Conservation (phyloP, 2,113 vertebrate genomes). For the Taurulus bubalis region DNA sequence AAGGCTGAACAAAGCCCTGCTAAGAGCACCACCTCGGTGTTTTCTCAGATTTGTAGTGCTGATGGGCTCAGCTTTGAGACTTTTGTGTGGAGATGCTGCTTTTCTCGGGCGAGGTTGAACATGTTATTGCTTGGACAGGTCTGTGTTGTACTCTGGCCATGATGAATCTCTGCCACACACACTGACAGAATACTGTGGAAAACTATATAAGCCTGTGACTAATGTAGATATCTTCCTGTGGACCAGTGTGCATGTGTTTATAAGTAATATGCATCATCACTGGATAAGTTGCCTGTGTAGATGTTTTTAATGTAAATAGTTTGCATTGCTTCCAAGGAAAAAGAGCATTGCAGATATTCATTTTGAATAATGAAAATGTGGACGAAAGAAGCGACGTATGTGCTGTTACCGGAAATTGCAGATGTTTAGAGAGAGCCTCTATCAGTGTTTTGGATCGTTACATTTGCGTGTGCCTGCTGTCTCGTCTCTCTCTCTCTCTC, state of each 20-base stretch:
- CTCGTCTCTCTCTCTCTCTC: slow-evolving; percentile 19
- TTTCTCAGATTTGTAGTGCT: slow-evolving; percentile 42
- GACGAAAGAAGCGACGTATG: background rate
- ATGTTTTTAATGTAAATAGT: slow-evolving; percentile 35
- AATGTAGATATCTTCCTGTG: slow-evolving; percentile 21
- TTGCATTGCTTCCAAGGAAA: slow-evolving; percentile 33
- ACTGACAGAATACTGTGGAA: slow-evolving; percentile 15
- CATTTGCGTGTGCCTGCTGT: slow-evolving; percentile 47
- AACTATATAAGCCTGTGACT: slow-evolving; percentile 4
- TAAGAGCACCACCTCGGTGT: slow-evolving; percentile 25
- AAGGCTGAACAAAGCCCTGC: slow-evolving; percentile 28
- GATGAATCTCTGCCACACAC: slow-evolving; percentile 50
- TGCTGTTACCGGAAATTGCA: slow-evolving; percentile 37
- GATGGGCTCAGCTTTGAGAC: slow-evolving; percentile 40
- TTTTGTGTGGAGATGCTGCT: slow-evolving; percentile 64
- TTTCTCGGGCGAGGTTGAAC: slow-evolving; percentile 66
- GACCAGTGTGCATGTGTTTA: slow-evolving; percentile 40
- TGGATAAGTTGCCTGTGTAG: background rate
- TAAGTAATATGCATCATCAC: slow-evolving; percentile 10
- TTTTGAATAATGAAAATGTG: slow-evolving; percentile 20
- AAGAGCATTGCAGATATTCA: slow-evolving; percentile 45
- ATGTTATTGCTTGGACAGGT: slow-evolving; percentile 70
- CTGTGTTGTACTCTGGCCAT: slow-evolving; percentile 45
- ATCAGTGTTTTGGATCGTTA: slow-evolving; percentile 38
- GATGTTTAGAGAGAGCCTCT: slow-evolving; percentile 50